A percentile compares a stretch with the other conserved stretches of the same genome.
Conservation (phyloP, 2,113 vertebrate species). For the Callocephalon fimbriatum region DNA sequence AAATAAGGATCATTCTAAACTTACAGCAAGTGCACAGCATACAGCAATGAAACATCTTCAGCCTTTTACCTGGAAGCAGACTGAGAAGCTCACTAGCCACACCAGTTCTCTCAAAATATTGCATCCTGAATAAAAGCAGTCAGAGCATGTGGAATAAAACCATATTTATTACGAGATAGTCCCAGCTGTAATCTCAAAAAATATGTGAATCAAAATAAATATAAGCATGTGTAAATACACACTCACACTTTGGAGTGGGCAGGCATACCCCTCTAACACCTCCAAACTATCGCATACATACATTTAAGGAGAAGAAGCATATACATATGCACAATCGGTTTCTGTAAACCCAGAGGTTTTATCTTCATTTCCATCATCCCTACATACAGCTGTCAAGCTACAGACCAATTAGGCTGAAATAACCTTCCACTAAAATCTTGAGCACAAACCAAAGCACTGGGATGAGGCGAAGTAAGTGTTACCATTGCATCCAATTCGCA, state of each 20-base stretch:
- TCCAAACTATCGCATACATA: neutral
- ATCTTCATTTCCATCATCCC: neutral
- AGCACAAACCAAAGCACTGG: constrained; percentile 29
- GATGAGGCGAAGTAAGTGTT: constrained; percentile 54
- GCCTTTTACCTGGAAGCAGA: neutral
- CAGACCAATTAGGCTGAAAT: neutral
- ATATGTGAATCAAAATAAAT: neutral
- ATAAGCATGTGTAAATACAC: neutral
- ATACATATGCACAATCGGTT: neutral
- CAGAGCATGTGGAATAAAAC: neutral
- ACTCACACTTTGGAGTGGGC: neutral
- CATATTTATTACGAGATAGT: neutral
- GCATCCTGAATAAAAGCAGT: neutral
- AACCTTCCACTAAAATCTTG: constrained; percentile 27
- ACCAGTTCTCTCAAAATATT: neutral
- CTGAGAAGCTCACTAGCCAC: neutral
- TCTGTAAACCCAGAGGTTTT: neutral
- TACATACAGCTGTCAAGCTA: neutral
- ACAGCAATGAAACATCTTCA: neutral
- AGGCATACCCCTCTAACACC: neutral
- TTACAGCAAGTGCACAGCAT: neutral
- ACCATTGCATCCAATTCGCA: constrained; percentile 34
- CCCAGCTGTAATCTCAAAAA: neutral
- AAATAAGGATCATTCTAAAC: neutral
- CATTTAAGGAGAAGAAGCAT: neutral